phyloP scores from a whole-genome alignment of 2,113 vertebrate genomes.

The Pseudonaja textilis region DNA sequence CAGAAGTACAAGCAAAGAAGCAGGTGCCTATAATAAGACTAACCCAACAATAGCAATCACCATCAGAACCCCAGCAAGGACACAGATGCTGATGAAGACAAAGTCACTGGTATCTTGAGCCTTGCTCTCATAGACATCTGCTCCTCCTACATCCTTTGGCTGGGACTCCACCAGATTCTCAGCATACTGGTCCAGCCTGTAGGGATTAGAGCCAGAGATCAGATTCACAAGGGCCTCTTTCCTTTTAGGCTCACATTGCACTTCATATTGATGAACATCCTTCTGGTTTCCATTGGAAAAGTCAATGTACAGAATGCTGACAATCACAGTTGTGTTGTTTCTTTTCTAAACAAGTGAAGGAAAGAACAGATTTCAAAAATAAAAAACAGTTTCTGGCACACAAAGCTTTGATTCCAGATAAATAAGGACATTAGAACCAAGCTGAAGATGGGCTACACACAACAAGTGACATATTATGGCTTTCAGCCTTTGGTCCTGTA shows the following conservation, averaged over 20 bases:
- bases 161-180: constrained; percentile 72
- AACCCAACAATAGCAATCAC: constrained; percentile 90
- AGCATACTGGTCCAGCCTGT: constrained; percentile 70
- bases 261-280: constrained; percentile 86
- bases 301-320: constrained; percentile 91
- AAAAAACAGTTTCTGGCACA: neutral
- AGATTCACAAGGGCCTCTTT: constrained; percentile 86
- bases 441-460: neutral
- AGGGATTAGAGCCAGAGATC: constrained; percentile 75
- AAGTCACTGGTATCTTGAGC: constrained; percentile 90
- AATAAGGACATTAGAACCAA: neutral
- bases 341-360: constrained; percentile 78
- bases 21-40: constrained; percentile 80
- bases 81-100: constrained; percentile 93
- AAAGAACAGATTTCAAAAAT: rapidly evolving
- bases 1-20: neutral
- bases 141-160: neutral
- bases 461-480: neutral
- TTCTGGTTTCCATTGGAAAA: constrained; percentile 77
- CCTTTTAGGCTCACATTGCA: constrained; percentile 87
- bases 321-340: constrained; percentile 83
- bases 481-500: neutral
- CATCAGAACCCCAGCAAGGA: constrained; percentile 94
- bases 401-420: neutral
- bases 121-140: neutral